These are phyloP conservation scores for Cassiopea andromeda DNA, from an alignment of 30 jellyfish, hydroid and myxozoan genomes.

Conservation along the genomic window DNA sequence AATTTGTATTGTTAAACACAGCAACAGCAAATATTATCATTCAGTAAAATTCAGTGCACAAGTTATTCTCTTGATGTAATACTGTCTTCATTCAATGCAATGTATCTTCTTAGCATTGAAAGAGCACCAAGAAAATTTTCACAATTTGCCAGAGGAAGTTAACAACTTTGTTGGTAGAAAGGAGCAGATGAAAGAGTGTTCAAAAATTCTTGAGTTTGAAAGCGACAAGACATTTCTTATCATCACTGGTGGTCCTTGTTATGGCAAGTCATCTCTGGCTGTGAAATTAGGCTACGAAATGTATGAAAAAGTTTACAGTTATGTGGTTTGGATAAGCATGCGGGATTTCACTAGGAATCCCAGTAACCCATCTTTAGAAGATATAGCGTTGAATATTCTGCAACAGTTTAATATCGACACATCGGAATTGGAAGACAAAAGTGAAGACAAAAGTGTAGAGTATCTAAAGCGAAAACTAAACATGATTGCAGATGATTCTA, in stretches of 20 bases:
- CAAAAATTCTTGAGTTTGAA: background rate
- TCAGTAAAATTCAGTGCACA: background rate
- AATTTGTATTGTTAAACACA: background rate
- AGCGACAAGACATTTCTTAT: background rate
- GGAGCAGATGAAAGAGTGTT: background rate
- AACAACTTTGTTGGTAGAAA: slow-evolving; percentile 12
- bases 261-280: slow-evolving; percentile 32
- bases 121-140: slow-evolving; percentile 16
- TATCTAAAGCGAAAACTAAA: background rate
- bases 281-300: slow-evolving; percentile 4
- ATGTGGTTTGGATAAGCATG: slow-evolving; percentile 24
- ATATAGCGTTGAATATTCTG: slow-evolving; percentile 8
- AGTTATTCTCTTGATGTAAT: background rate
- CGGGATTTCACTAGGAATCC: background rate
- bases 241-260: slow-evolving; percentile 42
- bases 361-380: background rate
- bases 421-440: slow-evolving; percentile 14
- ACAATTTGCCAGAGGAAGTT: background rate
- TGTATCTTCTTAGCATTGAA: slow-evolving; percentile 4
- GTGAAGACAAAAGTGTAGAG: background rate
- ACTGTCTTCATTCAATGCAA: background rate
- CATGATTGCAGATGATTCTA: background rate
- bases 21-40: background rate
- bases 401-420: slow-evolving; percentile 25
- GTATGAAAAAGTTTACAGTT: background rate